A percentile compares a stretch with the other conserved stretches of the same genome.
Evolutionary conservation across 1,140 invertebrate species (phyloP).

Genomic region (Drosophila persimilis): DNA sequence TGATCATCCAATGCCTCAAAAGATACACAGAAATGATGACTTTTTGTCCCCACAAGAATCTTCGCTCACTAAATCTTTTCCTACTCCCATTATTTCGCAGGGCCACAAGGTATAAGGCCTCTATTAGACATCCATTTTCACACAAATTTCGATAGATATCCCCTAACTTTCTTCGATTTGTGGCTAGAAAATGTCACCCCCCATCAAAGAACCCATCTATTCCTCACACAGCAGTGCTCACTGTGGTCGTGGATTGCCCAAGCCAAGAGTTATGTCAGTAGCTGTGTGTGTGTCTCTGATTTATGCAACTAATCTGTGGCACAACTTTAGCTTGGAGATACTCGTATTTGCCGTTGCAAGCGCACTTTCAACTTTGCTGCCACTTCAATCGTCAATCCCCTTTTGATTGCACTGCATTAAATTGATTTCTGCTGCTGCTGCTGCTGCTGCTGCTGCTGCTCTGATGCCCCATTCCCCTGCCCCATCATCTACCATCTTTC

Average conservation of each 20-base stretch:
- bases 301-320: slow-evolving; percentile 44
- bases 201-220: too few relatives aligned
- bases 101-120: too few relatives aligned
- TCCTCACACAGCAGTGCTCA: neutral
- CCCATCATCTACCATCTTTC: neutral
- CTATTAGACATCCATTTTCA: too few relatives aligned
- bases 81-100: too few relatives aligned
- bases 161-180: too few relatives aligned
- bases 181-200: too few relatives aligned
- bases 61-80: too few relatives aligned
- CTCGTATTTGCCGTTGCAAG: slow-evolving; percentile 13
- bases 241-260: neutral
- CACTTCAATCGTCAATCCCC: slow-evolving; percentile 60
- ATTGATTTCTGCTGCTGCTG: slow-evolving; percentile 65
- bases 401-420: slow-evolving; percentile 81
- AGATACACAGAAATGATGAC: too few relatives aligned
- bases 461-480: too few relatives aligned
- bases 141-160: too few relatives aligned
- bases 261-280: slow-evolving; percentile 24
- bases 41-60: too few relatives aligned
- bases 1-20: too few relatives aligned
- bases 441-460: slow-evolving; percentile 26
- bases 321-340: slow-evolving; percentile 17
- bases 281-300: slow-evolving; percentile 18
- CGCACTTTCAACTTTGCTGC: slow-evolving; percentile 51